Conservation (phyloP, 2,113 vertebrate genomes). For the Leptobrachium ailaonicum region DNA sequence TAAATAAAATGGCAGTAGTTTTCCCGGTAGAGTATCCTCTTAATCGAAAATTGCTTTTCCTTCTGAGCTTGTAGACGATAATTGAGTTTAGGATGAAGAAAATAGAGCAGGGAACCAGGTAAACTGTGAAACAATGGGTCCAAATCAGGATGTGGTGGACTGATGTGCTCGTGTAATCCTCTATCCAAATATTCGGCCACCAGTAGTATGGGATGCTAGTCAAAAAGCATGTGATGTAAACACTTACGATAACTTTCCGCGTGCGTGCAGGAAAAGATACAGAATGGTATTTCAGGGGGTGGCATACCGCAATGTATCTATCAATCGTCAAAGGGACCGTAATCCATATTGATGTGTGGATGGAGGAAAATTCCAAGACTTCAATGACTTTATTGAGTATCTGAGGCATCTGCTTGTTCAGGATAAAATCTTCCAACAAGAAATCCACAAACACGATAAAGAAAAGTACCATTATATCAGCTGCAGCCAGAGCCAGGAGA, state of each 20-base stretch:
- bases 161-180: slow-evolving; percentile 75
- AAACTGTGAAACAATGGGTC: slow-evolving; percentile 90
- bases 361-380: slow-evolving; percentile 93
- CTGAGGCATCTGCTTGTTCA: slow-evolving; percentile 80
- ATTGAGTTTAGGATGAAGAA: slow-evolving; percentile 91
- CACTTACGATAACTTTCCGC: slow-evolving; percentile 82
- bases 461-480: slow-evolving; percentile 91
- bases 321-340: slow-evolving; percentile 91
- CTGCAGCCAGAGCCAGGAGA: slow-evolving; percentile 91
- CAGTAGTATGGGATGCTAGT: slow-evolving; percentile 93
- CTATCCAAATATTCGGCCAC: slow-evolving; percentile 96
- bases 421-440: slow-evolving; percentile 89
- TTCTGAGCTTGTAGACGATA: slow-evolving; percentile 86
- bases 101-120: slow-evolving; percentile 90
- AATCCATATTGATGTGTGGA: slow-evolving; percentile 97
- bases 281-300: slow-evolving; percentile 89
- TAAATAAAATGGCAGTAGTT: slow-evolving; percentile 91
- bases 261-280: slow-evolving; percentile 94
- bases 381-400: slow-evolving; percentile 84
- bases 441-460: slow-evolving; percentile 97
- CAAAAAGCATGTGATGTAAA: slow-evolving; percentile 86
- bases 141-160: slow-evolving; percentile 89
- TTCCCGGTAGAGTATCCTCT: slow-evolving; percentile 92
- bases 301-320: slow-evolving; percentile 93
- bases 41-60: slow-evolving; percentile 86